Base-by-base conservation (phyloP, 2,797 vertebrate genomes). In the Parauchenoglanis ngamensis region DNA sequence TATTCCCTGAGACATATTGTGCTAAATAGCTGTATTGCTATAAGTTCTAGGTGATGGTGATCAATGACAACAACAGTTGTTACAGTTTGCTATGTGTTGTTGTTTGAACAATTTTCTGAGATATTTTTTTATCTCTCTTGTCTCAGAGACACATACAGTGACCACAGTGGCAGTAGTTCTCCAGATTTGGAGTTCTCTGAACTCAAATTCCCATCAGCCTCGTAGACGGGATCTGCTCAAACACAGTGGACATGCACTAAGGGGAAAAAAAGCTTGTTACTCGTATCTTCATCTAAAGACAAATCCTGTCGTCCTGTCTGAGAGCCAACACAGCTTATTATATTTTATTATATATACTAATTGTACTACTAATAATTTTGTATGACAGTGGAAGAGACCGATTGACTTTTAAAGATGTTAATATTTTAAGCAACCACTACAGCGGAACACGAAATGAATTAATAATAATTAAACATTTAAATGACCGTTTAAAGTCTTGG, bases 61-160 rank as follows among this genome's bases (percentile, higher is more conserved):
- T 10, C 49, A 49, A 10, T 49, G 49, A 49, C 49, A 49, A 49
- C 7, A 49, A 10, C 5, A 49, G 49, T 49, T 7, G 49, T 49
- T 49, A 49, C 49, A 49, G 49, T 49, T 1, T 49, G 49, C 40
- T 40, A 10, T n/a, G 23, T 73, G 13, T n/a, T 73, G 1, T 2
- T 72, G 61, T 70, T 67, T 59, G 77, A 40, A 49, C 28, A 65
- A 44, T 77, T 46, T 63, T 23, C 72, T 73, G 28, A 56, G 13
- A 72, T 40, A 13, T 59, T 46, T 57, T 28, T 88, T 21, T 86
- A 49, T 21, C 84, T 54, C 82, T 76, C 31, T 68, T n/a, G 4
- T 91, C 89, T 7, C 95, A 99, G 98, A 93, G 98, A 98, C 92
- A 98, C 97, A 1, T 99, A 98, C 93, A 98, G 98, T 0, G 96